Conservation (phyloP, 2,888 invertebrate species). For the Lamellibrachia satsuma region DNA sequence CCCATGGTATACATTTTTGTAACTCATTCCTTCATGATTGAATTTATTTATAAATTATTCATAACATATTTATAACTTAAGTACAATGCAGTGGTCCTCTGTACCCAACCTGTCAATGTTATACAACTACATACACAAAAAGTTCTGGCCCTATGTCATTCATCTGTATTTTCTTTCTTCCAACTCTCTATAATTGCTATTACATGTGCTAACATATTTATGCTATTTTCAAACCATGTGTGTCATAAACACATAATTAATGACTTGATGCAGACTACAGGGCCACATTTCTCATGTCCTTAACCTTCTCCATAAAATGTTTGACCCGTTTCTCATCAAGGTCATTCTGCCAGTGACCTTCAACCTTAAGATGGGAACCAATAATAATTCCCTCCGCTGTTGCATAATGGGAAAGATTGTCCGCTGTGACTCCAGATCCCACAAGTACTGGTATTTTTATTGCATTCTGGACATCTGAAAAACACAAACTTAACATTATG, state of each 20-base stretch:
- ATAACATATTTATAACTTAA: not conserved
- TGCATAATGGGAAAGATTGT: constrained; percentile 72
- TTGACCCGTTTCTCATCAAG: constrained; percentile 66
- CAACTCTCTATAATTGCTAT: not conserved
- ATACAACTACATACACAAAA: not conserved
- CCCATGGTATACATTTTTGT: too few species aligned
- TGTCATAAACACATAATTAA: not conserved
- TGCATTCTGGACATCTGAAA: constrained; percentile 68
- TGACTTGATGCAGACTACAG: constrained; percentile 2
- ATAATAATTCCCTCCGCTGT: constrained; percentile 76
- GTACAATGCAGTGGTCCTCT: not conserved
- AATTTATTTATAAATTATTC: not conserved
- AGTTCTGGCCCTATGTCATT: not conserved
- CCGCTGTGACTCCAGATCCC: constrained; percentile 78
- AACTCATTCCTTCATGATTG: too few species aligned
- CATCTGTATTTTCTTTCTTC: not conserved
- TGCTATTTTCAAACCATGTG: not conserved
- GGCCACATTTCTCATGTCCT: not conserved
- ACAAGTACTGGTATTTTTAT: constrained; percentile 75
- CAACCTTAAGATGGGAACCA: constrained; percentile 78
- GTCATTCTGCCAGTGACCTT: constrained; percentile 64
- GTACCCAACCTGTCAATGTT: not conserved
- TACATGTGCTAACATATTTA: not conserved
- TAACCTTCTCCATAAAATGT: constrained; percentile 70
- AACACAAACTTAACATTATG: not conserved